Evolutionary conservation across 2,113 vertebrate species (phyloP), one percentile per base, ranked within the genome.

Genomic region (Carassius auratus): DNA sequence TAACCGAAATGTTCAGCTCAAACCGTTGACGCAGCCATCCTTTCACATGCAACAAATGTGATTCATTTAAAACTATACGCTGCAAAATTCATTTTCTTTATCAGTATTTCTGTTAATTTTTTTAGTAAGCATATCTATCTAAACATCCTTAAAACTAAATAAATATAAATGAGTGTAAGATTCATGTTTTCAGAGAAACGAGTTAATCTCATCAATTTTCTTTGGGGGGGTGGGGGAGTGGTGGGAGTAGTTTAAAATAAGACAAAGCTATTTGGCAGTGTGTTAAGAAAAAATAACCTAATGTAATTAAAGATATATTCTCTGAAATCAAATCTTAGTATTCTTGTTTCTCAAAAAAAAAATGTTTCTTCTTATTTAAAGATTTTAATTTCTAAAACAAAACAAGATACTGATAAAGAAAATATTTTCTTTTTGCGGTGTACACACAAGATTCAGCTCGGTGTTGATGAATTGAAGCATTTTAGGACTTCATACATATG

Each of bases 401-500:
- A 7, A 13, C 12, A 74, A 74, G 14, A 15, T 26, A 3, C n/a
- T 50, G 13, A 75, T 75, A 75, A 23, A 50, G 21, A 74, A 10
- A 71, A 8, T 17, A 2, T 36, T n/a, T n/a, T 75, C 2, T 74
- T 50, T 48, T 48, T 75, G 42, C 71, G 48, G 71, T 4, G 15
- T 50, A 48, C 76, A 84, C 57, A 77, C 79, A 69, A 14, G 36
- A 36, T 68, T n/a, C 33, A 77, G 48, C 1, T 68, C 76, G 57
- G 42, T 76, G 73, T 85, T 76, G 78, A 86, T 79, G 76, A 62
- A 86, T 68, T 87, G 86, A 89, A 90, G 66, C 87, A 73, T 84
- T 88, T 90, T 33, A 55, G n/a, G 88, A 88, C 88, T 88, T 15
- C 89, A 92, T 88, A 91, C 89, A 79, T 76, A 17, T 59, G 3